These are phyloP conservation scores for Hylaeus anthracinus DNA, from an alignment of 1,140 invertebrate genomes.

Conservation along the genomic window DNA sequence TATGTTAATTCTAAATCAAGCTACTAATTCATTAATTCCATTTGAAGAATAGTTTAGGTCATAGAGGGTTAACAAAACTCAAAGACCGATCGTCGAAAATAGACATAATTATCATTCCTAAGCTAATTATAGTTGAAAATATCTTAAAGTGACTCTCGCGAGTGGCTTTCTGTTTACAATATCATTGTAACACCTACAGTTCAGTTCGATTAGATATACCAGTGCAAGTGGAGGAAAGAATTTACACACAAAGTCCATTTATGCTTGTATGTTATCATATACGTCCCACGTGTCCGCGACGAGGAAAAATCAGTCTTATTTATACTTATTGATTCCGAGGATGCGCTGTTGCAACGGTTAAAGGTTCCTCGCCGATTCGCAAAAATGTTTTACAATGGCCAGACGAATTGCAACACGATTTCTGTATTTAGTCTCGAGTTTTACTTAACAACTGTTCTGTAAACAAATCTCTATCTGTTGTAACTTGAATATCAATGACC, in stretches of 20 bases:
- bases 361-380: background rate
- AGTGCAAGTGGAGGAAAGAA: conserved; percentile 26
- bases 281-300: conserved; percentile 20
- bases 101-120: background rate
- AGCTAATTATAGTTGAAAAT: background rate
- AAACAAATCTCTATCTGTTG: background rate
- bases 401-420: background rate
- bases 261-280: conserved; percentile 35
- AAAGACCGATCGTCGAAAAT: background rate
- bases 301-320: conserved; percentile 28
- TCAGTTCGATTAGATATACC: conserved; percentile 41
- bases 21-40: no score
- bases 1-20: no score
- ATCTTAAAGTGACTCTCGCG: background rate
- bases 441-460: background rate
- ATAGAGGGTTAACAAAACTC: background rate
- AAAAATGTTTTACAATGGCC: background rate
- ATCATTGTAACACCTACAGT: conserved; percentile 27
- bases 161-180: conserved; percentile 35
- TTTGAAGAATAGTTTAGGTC: no score
- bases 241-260: conserved; percentile 49
- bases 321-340: conserved; percentile 22
- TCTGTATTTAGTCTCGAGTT: background rate
- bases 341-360: no score
- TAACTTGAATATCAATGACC: conserved; percentile 21